Conservation (phyloP, 2,888 invertebrate species). For the Drosophila percnosoma region DNA sequence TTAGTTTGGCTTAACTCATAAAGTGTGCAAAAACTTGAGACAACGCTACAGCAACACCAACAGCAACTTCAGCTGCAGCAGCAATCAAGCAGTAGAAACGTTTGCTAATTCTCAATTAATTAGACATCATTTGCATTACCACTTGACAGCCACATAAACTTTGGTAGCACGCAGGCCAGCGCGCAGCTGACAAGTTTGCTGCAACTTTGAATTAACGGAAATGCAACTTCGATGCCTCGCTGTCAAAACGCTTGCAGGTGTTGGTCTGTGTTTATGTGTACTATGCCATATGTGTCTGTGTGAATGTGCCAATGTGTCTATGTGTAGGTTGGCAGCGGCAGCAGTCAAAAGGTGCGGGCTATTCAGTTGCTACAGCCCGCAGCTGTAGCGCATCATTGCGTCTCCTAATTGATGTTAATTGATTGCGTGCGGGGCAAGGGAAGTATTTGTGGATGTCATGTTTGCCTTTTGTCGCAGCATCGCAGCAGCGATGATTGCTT, state of each 20-base stretch:
- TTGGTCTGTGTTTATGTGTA: neutral
- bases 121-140: slow-evolving; percentile 72
- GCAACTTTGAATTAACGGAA: slow-evolving; percentile 45
- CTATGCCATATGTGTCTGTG: neutral
- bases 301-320: too few species aligned
- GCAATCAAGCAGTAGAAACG: neutral
- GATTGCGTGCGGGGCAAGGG: slow-evolving; percentile 39
- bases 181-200: slow-evolving; percentile 48
- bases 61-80: neutral
- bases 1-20: slow-evolving; percentile 64
- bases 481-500: slow-evolving; percentile 49
- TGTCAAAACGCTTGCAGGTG: slow-evolving; percentile 20
- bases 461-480: slow-evolving; percentile 15
- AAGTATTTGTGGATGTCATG: neutral
- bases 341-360: slow-evolving; percentile 23
- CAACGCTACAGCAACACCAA: slow-evolving; percentile 27
- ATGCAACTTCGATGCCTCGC: slow-evolving; percentile 43
- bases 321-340: slow-evolving; percentile 2
- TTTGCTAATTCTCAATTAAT: slow-evolving; percentile 69
- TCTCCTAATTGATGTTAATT: slow-evolving; percentile 69
- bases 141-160: slow-evolving; percentile 48
- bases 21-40: slow-evolving; percentile 60
- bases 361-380: slow-evolving; percentile 34
- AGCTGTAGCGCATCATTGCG: slow-evolving; percentile 47
- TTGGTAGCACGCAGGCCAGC: slow-evolving; percentile 31